Evolutionary conservation across 1,140 invertebrate genomes (phyloP), one percentile per base, ranked within the genome.

Genomic region (Hyposmocoma kahamanoa): DNA sequence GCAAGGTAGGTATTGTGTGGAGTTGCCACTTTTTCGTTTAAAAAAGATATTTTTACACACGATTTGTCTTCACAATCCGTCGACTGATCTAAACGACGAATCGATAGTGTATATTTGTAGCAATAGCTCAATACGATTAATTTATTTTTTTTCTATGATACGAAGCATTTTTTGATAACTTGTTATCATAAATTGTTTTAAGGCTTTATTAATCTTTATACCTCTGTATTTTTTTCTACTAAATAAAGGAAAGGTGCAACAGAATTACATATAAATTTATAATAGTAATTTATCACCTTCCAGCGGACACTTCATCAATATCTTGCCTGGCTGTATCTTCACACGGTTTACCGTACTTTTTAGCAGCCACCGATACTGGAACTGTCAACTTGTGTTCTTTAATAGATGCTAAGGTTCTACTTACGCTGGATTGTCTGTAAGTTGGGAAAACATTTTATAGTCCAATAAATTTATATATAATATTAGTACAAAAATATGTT

Each of bases 341-440:
- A 0, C 63, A 69, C 6, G 44, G 46, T 0, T 17, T 75, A 18
- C 71, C 75, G 0, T 71, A 73, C 36, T 73, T 76, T 28, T 38
- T 84, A 22, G 78, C 78, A 21, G 72, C 68, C 39, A 79, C 75
- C 0, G 77, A 81, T 15, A 18, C 57, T 22, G 81, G 81, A 11
- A 75, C 72, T 10, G 53, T 84, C 17, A 61, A 71, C 38, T 38
- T 84, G 5, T 84, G 75, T 44, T 79, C 77, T 0, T 19, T 81
- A 1, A 0, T 56, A 2, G 68, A 77, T 4, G 49, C 50, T 9
- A 76, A 76, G 45, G 81, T 84, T 50, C 65, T 84, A 15, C 69
- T 82, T 24, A 77, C 68, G 2, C 24, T 84, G 53, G 78, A 84
- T 53, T 70, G 71, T 43, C 51, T 76, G 80, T 84, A 44, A 61